Evolutionary conservation across 2,888 invertebrate genomes (phyloP).

Genomic region (Pteria penguin): DNA sequence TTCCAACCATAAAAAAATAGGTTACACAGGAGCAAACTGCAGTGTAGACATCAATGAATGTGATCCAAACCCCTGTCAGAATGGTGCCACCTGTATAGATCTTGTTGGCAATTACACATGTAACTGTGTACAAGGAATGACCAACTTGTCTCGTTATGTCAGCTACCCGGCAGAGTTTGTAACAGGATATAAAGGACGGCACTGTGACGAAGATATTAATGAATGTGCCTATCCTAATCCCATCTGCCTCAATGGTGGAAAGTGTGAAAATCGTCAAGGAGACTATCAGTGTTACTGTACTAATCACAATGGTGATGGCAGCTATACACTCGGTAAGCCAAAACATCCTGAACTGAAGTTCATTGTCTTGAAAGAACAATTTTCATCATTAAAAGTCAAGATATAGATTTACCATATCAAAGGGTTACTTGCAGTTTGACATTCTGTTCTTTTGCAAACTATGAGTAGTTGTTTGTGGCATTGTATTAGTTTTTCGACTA

Average conservation of each 20-base stretch:
- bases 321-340: conserved; percentile 61
- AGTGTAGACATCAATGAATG: conserved; percentile 58
- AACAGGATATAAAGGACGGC: conserved; percentile 69
- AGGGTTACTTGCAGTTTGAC: too few relatives aligned
- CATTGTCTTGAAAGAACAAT: too few relatives aligned
- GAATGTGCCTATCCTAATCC: conserved; percentile 56
- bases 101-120: conserved; percentile 48
- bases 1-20: conserved; percentile 29
- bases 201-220: conserved; percentile 66
- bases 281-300: conserved; percentile 60
- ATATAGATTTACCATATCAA: too few relatives aligned
- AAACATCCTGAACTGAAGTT: too few relatives aligned
- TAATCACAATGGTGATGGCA: conserved; percentile 42
- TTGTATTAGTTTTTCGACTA: too few relatives aligned
- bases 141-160: conserved; percentile 37
- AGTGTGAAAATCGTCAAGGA: conserved; percentile 55
- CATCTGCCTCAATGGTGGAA: conserved; percentile 64
- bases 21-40: conserved; percentile 55
- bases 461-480: too few relatives aligned
- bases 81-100: conserved; percentile 59
- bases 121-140: conserved; percentile 39
- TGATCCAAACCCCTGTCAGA: conserved; percentile 69
- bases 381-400: too few relatives aligned
- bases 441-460: too few relatives aligned
- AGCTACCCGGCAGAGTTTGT: conserved; percentile 42